A percentile compares a stretch with the other conserved stretches of the same genome.
Evolutionary conservation across 2,113 vertebrate genomes (phyloP).

Genomic region (Nettapus auritus): DNA sequence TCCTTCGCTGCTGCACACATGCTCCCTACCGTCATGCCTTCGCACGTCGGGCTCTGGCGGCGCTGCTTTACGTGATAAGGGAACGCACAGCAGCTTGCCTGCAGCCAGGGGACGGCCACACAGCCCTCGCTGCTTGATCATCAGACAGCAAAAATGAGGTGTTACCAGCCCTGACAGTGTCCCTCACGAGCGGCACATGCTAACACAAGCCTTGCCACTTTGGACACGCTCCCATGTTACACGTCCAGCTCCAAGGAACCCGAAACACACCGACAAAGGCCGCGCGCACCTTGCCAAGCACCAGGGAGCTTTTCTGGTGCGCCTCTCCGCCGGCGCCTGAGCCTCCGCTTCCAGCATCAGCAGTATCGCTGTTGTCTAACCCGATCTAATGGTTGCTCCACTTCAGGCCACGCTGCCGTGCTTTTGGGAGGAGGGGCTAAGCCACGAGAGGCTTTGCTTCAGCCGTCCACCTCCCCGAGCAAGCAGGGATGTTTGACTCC

Average conservation of each 20-base stretch:
- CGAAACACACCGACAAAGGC: too few relatives aligned
- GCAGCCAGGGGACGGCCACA: neutral
- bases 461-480: neutral
- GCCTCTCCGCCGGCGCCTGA: neutral
- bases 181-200: neutral
- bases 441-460: neutral
- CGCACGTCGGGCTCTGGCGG: neutral
- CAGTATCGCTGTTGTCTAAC: neutral
- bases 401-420: neutral
- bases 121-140: neutral
- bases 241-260: neutral
- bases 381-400: neutral
- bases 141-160: neutral
- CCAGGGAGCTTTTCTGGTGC: neutral
- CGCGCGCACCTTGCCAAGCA: neutral
- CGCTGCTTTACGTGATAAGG: slow-evolving; percentile 45
- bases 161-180: neutral
- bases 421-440: slow-evolving; percentile 32
- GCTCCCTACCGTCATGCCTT: neutral
- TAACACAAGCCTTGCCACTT: neutral
- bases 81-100: neutral
- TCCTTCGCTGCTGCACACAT: neutral
- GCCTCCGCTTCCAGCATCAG: neutral
- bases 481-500: neutral
- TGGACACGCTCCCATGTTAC: rapidly evolving